Base-by-base conservation (phyloP, 2,113 vertebrate genomes). In the Caretta caretta region DNA sequence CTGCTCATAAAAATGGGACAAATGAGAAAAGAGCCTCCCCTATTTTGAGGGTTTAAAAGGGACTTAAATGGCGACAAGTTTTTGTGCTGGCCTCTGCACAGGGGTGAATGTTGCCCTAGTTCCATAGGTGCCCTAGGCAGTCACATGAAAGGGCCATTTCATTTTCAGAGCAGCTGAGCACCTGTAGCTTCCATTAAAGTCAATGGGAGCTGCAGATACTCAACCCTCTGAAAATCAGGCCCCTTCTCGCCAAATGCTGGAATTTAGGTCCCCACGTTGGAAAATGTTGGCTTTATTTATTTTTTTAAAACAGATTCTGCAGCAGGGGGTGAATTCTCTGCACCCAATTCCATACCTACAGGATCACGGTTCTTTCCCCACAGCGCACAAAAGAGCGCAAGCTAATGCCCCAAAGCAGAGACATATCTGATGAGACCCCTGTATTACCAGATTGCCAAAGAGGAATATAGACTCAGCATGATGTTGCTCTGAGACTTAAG, bases 371-470 rank as follows among this genome's bases (percentile, higher is more conserved):
- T 22, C 38, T 42, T 25, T 38, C 69, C 69, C 69, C 69, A n/a
- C 35, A 42, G 69, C 62, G 16, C 62, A 65, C 7, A 35, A 65
- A 65, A 42, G 38, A 42, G 11, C 3, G 9, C 59, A 27, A 42
- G 22, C 19, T 75, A 75, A 75, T 11, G 9, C 20, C 38, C 38
- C 38, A 75, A 25, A 20, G 11, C n/a, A 42, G 38, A 38, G n/a
- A 12, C 6, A 9, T 24, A 75, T 75, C 69, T 42, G n/a, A 42
- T 42, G n/a, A 75, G 69, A 42, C 20, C 20, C 38, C 10, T 83
- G 56, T 46, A 83, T 94, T 96, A 90, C 91, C 91, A 94, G 72
- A 92, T 53, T 31, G 94, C 91, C 90, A 97, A 83, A 81, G 93
- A 95, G 16, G 89, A 81, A 31, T 91, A 76, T 48, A 93, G 13